These are phyloP conservation scores for Hucho hucho DNA, from an alignment of 2,113 vertebrate genomes.

Conservation along the genomic window DNA sequence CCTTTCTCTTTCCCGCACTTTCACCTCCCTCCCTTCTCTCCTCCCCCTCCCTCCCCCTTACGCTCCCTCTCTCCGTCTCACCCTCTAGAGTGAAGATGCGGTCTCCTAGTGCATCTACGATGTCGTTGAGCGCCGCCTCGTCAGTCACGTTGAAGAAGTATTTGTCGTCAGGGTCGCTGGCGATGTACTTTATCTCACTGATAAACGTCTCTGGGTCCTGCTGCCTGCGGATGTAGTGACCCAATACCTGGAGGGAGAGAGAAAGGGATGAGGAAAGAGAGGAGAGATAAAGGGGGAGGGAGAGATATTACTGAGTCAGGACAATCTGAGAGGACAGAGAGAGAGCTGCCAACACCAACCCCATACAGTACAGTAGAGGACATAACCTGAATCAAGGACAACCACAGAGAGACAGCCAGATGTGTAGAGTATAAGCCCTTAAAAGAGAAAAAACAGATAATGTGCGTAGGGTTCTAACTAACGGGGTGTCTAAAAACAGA, in stretches of 20 bases:
- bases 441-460: neutral
- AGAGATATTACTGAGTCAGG: neutral
- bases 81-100: conserved; percentile 95
- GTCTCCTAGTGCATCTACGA: conserved; percentile 92
- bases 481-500: no score
- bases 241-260: conserved; percentile 79
- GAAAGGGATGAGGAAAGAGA: neutral
- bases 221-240: conserved; percentile 90
- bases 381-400: neutral
- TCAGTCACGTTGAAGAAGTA: conserved; percentile 96
- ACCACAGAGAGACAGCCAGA: neutral
- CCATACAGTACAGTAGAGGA: neutral
- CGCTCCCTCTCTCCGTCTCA: conserved; percentile 50
- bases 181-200: conserved; percentile 88
- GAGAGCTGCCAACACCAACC: neutral
- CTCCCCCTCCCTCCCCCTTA: conserved; percentile 77
- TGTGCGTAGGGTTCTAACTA: neutral
- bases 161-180: conserved; percentile 90
- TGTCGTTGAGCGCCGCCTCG: conserved; percentile 92
- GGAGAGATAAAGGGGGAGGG: neutral
- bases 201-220: conserved; percentile 92
- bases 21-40: neutral
- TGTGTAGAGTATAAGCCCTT: neutral
- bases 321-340: neutral
- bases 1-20: neutral